Evolutionary conservation across 2,797 vertebrate species (phyloP).

Genomic region (Sebastiscus albofasciatus): DNA sequence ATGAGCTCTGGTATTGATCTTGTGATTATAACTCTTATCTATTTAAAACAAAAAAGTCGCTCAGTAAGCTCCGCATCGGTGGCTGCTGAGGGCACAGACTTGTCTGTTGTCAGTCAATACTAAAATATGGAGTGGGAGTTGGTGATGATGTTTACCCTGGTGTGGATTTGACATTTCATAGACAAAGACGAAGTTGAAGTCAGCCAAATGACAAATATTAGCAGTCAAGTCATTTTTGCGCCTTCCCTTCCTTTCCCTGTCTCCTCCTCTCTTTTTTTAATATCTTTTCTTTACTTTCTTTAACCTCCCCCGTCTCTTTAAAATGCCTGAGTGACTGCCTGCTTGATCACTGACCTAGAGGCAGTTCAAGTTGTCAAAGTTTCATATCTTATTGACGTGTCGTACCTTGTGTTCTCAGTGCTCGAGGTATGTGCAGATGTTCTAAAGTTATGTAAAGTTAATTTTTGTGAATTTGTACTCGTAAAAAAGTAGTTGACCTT

Average conservation of each 20-base stretch:
- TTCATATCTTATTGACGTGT: slow-evolving; percentile 23
- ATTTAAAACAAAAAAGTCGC: slow-evolving; percentile 49
- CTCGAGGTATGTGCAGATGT: background rate
- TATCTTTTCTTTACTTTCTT: slow-evolving; percentile 8
- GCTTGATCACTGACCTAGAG: slow-evolving; percentile 30
- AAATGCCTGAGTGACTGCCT: slow-evolving; percentile 1
- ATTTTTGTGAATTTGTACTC: slow-evolving; percentile 19
- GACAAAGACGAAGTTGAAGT: slow-evolving; percentile 8
- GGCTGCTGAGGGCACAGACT: slow-evolving; percentile 24
- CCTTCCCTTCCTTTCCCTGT: background rate
- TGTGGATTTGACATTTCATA: slow-evolving; percentile 36
- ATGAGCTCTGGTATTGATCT: slow-evolving; percentile 71
- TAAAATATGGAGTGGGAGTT: background rate
- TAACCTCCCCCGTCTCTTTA: slow-evolving; percentile 12
- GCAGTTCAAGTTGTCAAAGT: slow-evolving; percentile 36
- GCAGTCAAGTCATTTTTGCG: background rate
- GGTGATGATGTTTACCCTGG: slow-evolving; percentile 9
- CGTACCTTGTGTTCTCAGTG: background rate
- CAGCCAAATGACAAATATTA: background rate
- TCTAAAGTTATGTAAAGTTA: slow-evolving; percentile 10
- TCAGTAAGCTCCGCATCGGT: slow-evolving; percentile 35
- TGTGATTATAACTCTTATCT: slow-evolving; percentile 73
- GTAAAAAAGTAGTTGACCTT: slow-evolving; percentile 53
- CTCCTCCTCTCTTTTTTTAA: background rate
- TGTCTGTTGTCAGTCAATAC: slow-evolving; percentile 6